phyloP scores from a whole-genome alignment of 2,888 invertebrate genomes.

The Fragum fragum region DNA sequence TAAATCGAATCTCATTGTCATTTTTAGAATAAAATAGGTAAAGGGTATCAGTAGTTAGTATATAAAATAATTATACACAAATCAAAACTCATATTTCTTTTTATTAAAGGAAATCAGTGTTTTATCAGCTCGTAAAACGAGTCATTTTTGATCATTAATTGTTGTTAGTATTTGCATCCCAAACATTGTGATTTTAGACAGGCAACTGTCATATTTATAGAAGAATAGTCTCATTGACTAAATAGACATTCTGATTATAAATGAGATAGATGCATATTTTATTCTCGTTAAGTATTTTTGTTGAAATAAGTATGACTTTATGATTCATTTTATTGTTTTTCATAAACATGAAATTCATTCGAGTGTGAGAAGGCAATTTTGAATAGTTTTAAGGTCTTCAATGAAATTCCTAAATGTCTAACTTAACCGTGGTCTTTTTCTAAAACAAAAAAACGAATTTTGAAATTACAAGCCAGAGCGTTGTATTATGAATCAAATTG shows the following conservation, averaged over 20 bases:
- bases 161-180: conserved; percentile 25
- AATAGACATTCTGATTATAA: not conserved
- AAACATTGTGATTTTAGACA: conserved; percentile 15
- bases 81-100: conserved; percentile 24
- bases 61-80: conserved; percentile 1
- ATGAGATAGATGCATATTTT: not conserved
- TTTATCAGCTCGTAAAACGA: conserved; percentile 25
- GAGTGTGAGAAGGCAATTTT: too few relatives aligned
- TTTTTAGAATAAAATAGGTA: conserved; percentile 12
- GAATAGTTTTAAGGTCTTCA: too few relatives aligned
- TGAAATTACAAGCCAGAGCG: too few relatives aligned
- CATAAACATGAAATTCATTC: not conserved
- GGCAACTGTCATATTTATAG: not conserved
- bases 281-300: conserved; percentile 20
- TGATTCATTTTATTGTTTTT: conserved; percentile 22
- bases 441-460: too few relatives aligned
- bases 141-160: conserved; percentile 3
- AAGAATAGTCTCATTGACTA: not conserved
- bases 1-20: conserved; percentile 15
- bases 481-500: too few relatives aligned
- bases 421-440: too few relatives aligned
- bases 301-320: conserved; percentile 20
- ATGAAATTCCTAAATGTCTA: too few relatives aligned
- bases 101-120: conserved; percentile 16
- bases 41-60: conserved; percentile 26